Evolutionary conservation across 2,888 invertebrate species (phyloP).

Genomic region (Xanthia icteritia): DNA sequence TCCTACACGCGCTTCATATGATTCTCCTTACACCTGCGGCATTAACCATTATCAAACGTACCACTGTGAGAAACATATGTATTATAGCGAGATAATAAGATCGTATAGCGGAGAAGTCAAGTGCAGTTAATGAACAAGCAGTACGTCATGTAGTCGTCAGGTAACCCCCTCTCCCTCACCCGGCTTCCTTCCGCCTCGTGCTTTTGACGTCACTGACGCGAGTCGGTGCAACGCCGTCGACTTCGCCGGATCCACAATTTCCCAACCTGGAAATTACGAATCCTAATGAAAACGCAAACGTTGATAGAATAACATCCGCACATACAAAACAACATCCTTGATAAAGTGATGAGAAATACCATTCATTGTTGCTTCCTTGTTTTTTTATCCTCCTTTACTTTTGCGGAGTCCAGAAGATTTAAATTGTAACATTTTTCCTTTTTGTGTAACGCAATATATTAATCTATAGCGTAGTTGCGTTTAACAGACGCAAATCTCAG

Average conservation of each 20-base stretch:
- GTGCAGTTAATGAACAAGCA: conserved; percentile 61
- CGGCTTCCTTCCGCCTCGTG: conserved; percentile 34
- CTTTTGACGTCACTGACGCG: conserved; percentile 50
- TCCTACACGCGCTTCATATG: not conserved
- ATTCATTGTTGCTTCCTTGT: conserved; percentile 12
- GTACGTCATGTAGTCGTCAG: conserved; percentile 56
- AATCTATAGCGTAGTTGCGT: not conserved
- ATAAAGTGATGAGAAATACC: conserved; percentile 38
- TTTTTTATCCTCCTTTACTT: conserved; percentile 18
- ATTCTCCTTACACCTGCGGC: conserved; percentile 2
- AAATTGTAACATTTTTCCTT: not conserved
- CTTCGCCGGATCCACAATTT: conserved; percentile 76
- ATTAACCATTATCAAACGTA: conserved; percentile 4
- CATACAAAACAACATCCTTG: conserved; percentile 67
- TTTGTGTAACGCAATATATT: not conserved
- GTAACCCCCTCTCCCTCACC: conserved; percentile 1
- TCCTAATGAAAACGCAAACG: conserved; percentile 81
- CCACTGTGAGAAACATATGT: conserved; percentile 1
- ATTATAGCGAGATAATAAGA: conserved; percentile 39
- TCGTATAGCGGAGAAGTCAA: conserved; percentile 46
- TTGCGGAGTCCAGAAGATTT: conserved; percentile 1
- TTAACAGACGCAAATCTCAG: not conserved
- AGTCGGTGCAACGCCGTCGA: conserved; percentile 50
- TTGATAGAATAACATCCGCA: conserved; percentile 70
- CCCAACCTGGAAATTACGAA: conserved; percentile 84